Conservation (phyloP, 2,888 invertebrate species). For the Minunthozetes semirufus region DNA sequence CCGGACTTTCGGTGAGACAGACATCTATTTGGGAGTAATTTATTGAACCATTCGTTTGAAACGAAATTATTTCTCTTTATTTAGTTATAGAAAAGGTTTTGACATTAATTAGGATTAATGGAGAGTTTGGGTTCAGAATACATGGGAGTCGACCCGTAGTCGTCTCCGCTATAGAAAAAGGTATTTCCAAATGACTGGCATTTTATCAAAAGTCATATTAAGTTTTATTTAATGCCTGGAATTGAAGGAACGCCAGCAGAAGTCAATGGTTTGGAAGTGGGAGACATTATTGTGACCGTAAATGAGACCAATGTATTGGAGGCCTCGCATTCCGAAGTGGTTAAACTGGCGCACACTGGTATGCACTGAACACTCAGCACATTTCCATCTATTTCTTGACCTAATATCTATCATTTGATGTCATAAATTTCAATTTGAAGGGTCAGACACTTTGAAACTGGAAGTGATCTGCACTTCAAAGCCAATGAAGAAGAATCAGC, state of each 20-base stretch:
- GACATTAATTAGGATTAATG: conserved; percentile 66
- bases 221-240: neutral
- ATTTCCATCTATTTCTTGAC: neutral
- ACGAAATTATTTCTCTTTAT: neutral
- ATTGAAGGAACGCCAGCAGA: conserved; percentile 75
- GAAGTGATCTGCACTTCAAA: conserved; percentile 33
- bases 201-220: neutral
- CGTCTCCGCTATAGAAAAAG: conserved; percentile 87
- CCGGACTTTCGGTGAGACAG: conserved; percentile 70
- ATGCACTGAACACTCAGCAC: conserved; percentile 44
- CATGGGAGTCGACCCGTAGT: conserved; percentile 94
- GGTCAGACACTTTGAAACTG: conserved; percentile 28
- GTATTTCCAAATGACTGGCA: conserved; percentile 42
- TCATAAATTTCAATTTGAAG: neutral
- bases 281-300: conserved; percentile 85
- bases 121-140: conserved; percentile 90
- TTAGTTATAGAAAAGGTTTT: conserved; percentile 81
- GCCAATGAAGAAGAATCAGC: conserved; percentile 31
- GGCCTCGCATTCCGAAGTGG: conserved; percentile 85
- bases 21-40: conserved; percentile 26
- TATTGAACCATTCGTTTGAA: neutral
- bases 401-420: neutral
- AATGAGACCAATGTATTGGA: conserved; percentile 85
- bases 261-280: conserved; percentile 81
- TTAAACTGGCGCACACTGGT: conserved; percentile 81